Percentiles rank a stretch among this genome's conserved stretches.
Conservation (phyloP, 2,113 vertebrate species). For the Oreotrochilus melanogaster region DNA sequence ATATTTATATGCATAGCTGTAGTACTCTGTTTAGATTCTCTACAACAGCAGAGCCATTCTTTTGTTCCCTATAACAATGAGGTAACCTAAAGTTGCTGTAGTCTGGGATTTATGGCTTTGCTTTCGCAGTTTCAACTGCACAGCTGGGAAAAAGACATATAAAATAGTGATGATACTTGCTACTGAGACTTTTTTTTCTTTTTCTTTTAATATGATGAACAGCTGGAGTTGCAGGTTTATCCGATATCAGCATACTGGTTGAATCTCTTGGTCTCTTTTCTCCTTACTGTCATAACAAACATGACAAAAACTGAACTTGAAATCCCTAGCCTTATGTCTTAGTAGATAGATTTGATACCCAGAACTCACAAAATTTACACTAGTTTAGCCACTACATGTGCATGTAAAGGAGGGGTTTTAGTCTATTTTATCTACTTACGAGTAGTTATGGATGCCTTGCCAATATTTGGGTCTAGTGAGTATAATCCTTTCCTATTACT, state of each 20-base stretch:
- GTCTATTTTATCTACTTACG: not conserved
- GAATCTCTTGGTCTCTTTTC: not conserved
- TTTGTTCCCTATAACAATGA: not conserved
- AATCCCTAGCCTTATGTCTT: not conserved
- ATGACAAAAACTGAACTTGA: not conserved
- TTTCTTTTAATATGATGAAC: not conserved
- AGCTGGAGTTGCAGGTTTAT: not conserved
- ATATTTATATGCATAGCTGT: not conserved
- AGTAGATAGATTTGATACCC: not conserved
- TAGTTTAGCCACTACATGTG: not conserved
- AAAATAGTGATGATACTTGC: not conserved
- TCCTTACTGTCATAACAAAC: not conserved
- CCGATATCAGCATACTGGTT: not conserved
- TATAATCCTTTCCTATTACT: not conserved
- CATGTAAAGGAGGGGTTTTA: not conserved
- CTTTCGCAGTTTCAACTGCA: not conserved
- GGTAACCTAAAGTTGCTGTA: not conserved
- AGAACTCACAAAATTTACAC: not conserved
- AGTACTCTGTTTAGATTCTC: not conserved
- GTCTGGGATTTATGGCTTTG: not conserved
- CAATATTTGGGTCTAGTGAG: not conserved
- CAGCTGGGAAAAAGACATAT: not conserved
- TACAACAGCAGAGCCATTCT: not conserved
- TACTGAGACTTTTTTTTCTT: not conserved
- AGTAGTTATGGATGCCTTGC: not conserved